Base-by-base conservation (phyloP, 2,113 vertebrate genomes). In the Syngnathus scovelli region DNA sequence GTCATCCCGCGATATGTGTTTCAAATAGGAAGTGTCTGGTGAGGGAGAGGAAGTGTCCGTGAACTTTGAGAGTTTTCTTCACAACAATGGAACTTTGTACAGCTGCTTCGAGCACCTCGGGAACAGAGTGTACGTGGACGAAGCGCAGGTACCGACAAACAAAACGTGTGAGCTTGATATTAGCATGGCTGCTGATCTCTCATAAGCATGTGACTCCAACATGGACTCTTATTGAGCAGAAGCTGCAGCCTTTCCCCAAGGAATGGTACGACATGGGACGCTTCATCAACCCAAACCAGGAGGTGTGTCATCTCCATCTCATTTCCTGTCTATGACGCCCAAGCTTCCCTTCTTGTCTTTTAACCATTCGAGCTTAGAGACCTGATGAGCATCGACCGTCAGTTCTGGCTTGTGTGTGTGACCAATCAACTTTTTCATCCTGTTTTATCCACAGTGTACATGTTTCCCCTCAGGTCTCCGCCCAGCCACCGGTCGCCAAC, bases 41-140 rank as follows among this genome's bases (percentile, higher is more conserved):
- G 83, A 87, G 48, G 69, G 59, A 37, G 84, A 85, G 69, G 85
- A 87, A 21, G 67, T 84, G 7, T 84, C 85, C 33, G 37, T 90
- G 83, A 75, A 80, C 4, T 88, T 90, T 43, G 86, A 90, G 77
- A 88, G 78, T 74, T 90, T 90, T 66, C 80, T 89, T 4, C 87
- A 89, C 66, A 75, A 72, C 65, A 78, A 80, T 21, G 83, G 85
- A 41, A 85, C 62, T 3, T 82, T 89, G 16, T 89, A 89, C 79
- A 87, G 85, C 60, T 89, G 88, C 78, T 83, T 89, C 66, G 85
- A 51, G 5, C 81, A 89, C 4, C 75, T 90, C 0, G 86, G 84
- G 7, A 77, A 72, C 61, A 74, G 84, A 51, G 77, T 89, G 37
- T 90, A 89, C 23, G 85, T 89, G 0, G 83, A 89, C 66, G 87